phyloP scores from a whole-genome alignment of 2,113 vertebrate genomes.

The Peromyscus californicus region DNA sequence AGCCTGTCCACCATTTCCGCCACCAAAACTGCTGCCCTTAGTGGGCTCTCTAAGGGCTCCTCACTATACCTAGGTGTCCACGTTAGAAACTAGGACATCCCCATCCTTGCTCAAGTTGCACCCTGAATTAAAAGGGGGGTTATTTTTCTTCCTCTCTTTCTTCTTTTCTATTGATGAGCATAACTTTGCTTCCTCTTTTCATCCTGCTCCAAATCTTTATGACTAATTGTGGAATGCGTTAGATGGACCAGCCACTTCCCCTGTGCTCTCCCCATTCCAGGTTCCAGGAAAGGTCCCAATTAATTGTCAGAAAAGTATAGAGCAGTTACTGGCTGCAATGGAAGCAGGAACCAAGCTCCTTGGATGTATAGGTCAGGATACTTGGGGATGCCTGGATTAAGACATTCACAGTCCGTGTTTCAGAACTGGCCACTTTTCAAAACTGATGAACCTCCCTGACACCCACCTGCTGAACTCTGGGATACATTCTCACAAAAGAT shows the following conservation, averaged over 20 bases:
- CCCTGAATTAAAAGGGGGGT: neutral
- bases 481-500: neutral
- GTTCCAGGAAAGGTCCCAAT: neutral
- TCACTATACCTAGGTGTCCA: neutral
- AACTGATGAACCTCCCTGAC: neutral
- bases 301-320: neutral
- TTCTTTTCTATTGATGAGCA: neutral
- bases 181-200: neutral
- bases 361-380: no score
- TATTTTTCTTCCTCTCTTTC: neutral
- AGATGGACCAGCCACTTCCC: neutral
- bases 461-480: neutral
- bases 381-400: neutral
- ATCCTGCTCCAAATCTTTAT: neutral
- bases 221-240: neutral
- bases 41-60: neutral
- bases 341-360: neutral
- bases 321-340: neutral
- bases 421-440: neutral
- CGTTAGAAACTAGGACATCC: neutral
- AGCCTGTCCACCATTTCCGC: neutral
- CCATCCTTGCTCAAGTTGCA: neutral
- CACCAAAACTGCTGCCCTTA: neutral
- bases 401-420: neutral
- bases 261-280: neutral